phyloP scores from a whole-genome alignment of 2,888 invertebrate genomes.

The Eledone cirrhosa region DNA sequence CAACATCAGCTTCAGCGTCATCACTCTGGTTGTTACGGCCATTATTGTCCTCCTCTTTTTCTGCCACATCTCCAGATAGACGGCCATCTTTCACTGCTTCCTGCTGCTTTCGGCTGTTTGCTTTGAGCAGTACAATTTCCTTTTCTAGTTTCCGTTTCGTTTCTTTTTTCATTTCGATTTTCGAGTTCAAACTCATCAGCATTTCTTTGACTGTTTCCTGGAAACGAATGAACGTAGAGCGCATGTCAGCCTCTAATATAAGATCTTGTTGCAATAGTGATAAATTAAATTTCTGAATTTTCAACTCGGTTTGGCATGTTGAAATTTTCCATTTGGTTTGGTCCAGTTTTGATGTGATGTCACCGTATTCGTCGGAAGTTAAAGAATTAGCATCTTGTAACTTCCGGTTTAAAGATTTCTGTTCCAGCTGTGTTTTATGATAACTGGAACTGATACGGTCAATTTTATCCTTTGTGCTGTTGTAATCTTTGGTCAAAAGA shows the following conservation, averaged over 20 bases:
- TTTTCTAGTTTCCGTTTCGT: background rate
- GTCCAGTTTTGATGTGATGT: background rate
- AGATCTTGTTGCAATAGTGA: slow-evolving; percentile 1
- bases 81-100: too few species aligned
- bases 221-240: background rate
- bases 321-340: background rate
- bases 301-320: background rate
- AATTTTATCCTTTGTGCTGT: background rate
- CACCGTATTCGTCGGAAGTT: background rate
- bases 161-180: background rate
- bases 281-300: background rate
- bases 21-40: background rate
- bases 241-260: background rate
- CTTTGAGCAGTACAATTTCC: slow-evolving; percentile 3
- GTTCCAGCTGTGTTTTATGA: background rate
- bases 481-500: background rate
- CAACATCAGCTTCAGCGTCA: background rate
- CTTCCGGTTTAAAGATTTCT: background rate
- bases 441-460: background rate
- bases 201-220: background rate
- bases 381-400: background rate
- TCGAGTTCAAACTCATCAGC: background rate
- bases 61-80: background rate
- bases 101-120: background rate
- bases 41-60: background rate